Conservation (phyloP, 2,888 invertebrate genomes). For the Cephus pulcher region DNA sequence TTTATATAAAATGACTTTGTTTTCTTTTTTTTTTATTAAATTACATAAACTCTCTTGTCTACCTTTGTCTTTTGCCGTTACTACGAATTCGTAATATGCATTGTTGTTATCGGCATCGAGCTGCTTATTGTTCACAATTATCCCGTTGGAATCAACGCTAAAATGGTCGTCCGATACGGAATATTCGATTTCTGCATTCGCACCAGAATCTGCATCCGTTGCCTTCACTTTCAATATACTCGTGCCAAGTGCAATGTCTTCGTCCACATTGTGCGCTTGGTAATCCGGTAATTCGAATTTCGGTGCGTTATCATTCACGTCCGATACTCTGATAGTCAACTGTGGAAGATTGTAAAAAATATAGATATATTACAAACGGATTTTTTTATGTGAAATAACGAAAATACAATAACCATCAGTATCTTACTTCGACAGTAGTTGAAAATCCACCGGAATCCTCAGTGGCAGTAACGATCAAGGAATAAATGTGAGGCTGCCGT, state of each 20-base stretch:
- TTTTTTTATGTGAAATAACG: neutral
- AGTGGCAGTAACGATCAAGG: constrained; percentile 92
- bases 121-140: constrained; percentile 92
- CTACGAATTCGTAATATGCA: constrained; percentile 94
- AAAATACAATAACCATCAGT: constrained; percentile 14
- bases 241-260: constrained; percentile 92
- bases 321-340: constrained; percentile 93
- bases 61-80: constrained; percentile 94
- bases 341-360: constrained; percentile 65
- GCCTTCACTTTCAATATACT: constrained; percentile 95
- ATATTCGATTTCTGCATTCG: constrained; percentile 95
- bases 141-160: constrained; percentile 91
- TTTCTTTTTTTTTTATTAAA: neutral
- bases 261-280: constrained; percentile 95
- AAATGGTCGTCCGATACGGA: constrained; percentile 94
- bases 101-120: constrained; percentile 97
- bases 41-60: neutral
- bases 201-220: constrained; percentile 94
- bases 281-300: constrained; percentile 97
- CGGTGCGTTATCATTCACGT: constrained; percentile 97
- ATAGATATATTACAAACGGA: neutral
- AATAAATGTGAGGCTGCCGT: constrained; percentile 93
- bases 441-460: constrained; percentile 98
- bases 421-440: constrained; percentile 87
- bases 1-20: neutral